Percentiles rank a stretch among this genome's conserved stretches.
These are phyloP conservation scores for Upupa epops DNA, from an alignment of 2,113 vertebrate genomes.

Conservation along the genomic window DNA sequence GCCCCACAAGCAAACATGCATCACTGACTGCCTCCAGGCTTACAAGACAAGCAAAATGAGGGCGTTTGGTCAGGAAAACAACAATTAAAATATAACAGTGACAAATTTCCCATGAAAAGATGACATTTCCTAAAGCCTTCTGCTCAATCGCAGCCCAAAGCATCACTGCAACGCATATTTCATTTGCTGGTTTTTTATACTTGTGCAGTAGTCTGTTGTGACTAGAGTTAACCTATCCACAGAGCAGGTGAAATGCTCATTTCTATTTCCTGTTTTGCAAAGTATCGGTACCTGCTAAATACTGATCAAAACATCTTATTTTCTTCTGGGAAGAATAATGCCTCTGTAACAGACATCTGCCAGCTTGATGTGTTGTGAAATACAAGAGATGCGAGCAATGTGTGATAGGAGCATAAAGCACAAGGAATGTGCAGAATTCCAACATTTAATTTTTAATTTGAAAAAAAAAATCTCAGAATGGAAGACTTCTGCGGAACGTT, in stretches of 20 bases:
- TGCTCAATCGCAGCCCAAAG: background rate
- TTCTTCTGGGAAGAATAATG: background rate
- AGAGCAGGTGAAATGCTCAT: background rate
- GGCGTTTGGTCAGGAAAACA: background rate
- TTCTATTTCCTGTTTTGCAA: background rate
- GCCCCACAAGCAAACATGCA: background rate
- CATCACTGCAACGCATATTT: background rate
- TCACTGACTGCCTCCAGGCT: background rate
- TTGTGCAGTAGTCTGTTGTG: background rate
- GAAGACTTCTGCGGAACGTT: background rate
- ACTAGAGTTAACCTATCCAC: background rate
- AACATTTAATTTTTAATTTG: background rate
- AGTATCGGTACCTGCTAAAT: background rate
- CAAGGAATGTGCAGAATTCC: background rate
- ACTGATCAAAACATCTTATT: slow-evolving; percentile 7
- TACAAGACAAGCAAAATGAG: background rate
- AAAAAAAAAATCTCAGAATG: background rate
- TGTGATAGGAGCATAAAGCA: background rate
- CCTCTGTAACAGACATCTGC: background rate
- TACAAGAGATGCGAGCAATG: background rate
- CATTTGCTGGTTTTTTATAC: background rate
- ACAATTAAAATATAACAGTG: background rate
- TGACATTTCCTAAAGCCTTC: background rate
- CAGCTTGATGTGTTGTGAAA: background rate
- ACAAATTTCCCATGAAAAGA: background rate